Conservation (phyloP, 2,797 vertebrate species). For the Ciconia nigra region DNA sequence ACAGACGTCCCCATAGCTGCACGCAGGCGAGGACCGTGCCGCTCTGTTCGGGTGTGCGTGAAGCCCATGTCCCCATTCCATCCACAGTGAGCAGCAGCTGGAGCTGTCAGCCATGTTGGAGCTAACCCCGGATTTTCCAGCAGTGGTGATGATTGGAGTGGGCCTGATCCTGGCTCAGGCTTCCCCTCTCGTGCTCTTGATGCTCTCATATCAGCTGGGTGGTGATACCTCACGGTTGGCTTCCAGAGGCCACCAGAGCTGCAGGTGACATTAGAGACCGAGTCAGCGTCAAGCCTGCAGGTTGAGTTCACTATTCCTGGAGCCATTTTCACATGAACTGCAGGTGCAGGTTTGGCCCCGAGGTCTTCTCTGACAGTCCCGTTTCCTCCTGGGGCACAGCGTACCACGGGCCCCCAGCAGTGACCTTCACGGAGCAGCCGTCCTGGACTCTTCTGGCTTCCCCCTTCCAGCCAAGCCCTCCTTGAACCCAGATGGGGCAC, state of each 20-base stretch:
- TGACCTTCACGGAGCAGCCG: not conserved
- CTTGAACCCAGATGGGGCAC: not conserved
- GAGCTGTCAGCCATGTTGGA: not conserved
- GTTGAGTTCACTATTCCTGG: not conserved
- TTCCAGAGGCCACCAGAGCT: not conserved
- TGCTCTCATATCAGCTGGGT: not conserved
- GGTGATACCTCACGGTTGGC: not conserved
- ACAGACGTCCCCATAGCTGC: accelerated
- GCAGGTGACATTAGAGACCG: not conserved
- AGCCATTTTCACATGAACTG: not conserved
- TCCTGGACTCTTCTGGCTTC: not conserved
- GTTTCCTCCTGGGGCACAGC: not conserved
- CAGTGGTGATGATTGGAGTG: not conserved
- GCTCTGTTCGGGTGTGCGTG: not conserved
- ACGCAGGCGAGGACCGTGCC: accelerated
- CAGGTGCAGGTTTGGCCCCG: not conserved
- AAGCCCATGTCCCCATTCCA: not conserved
- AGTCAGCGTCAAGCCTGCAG: not conserved
- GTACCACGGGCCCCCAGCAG: not conserved
- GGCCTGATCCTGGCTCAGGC: not conserved
- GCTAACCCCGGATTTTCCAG: not conserved
- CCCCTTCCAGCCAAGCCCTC: not conserved
- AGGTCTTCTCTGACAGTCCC: not conserved
- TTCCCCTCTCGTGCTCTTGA: not conserved
- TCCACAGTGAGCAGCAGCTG: not conserved